phyloP scores from a whole-genome alignment of 2,797 vertebrate genomes.

The Brotula barbata region DNA sequence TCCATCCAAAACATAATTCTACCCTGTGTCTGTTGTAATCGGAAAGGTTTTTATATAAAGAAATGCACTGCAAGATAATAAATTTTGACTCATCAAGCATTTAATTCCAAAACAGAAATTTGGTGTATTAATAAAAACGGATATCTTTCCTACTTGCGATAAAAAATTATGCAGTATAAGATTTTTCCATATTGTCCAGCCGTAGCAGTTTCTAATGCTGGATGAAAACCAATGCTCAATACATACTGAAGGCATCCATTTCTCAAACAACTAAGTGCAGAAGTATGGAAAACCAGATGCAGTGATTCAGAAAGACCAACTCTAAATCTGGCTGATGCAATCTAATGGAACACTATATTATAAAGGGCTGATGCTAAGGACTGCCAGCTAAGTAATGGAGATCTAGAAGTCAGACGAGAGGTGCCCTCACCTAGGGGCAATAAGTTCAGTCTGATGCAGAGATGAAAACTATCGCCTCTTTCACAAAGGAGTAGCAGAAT shows the following conservation, averaged over 20 bases:
- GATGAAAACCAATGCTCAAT: not conserved
- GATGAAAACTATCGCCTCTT: no score
- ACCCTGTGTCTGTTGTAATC: no score
- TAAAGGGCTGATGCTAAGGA: conserved; percentile 35
- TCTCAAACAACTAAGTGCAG: conserved; percentile 4
- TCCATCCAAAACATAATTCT: no score
- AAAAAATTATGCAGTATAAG: no score
- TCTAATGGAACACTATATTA: conserved; percentile 66
- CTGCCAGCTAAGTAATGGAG: conserved; percentile 63
- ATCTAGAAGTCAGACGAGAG: conserved; percentile 60
- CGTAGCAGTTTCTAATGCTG: conserved; percentile 1
- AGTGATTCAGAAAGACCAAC: conserved; percentile 7
- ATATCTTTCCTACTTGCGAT: no score
- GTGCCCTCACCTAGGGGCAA: conserved; percentile 44
- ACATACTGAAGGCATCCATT: conserved; percentile 3
- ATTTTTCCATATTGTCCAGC: no score
- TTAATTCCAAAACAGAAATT: no score
- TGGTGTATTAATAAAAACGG: no score
- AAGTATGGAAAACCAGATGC: not conserved
- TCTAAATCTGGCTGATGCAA: conserved; percentile 68
- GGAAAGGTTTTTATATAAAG: no score
- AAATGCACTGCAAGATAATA: no score
- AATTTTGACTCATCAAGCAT: no score
- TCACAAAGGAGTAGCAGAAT: no score
- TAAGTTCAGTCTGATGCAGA: not conserved